Evolutionary conservation across 2,113 vertebrate genomes (phyloP).

Genomic region (Ctenodactylus gundi): DNA sequence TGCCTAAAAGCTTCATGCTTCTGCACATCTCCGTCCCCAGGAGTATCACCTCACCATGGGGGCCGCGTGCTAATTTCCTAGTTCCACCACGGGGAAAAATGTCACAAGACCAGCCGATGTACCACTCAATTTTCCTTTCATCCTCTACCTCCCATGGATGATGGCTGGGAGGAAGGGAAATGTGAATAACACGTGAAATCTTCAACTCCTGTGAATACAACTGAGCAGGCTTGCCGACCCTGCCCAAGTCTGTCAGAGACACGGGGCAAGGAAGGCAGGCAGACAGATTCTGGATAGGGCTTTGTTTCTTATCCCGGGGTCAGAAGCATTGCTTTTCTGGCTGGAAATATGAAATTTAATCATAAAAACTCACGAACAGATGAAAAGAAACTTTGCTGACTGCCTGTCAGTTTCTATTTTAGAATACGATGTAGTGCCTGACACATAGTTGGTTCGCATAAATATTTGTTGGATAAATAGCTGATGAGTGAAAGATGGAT

Average conservation of each 20-base stretch:
- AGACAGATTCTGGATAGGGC: background rate
- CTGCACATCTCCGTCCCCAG: background rate
- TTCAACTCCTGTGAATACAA: conserved; percentile 30
- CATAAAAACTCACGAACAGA: background rate
- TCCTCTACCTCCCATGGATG: background rate
- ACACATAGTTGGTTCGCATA: background rate
- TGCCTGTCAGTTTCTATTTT: background rate
- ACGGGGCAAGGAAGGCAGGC: background rate
- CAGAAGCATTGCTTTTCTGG: background rate
- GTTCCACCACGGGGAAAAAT: background rate
- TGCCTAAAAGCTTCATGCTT: conserved; percentile 53
- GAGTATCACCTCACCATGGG: background rate
- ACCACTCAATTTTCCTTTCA: background rate
- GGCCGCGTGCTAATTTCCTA: background rate
- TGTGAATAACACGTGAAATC: background rate
- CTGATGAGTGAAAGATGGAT: background rate
- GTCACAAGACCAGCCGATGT: background rate
- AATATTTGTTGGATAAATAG: background rate
- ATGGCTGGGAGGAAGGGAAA: background rate
- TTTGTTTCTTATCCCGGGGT: background rate
- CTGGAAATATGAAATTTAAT: background rate
- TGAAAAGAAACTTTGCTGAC: background rate
- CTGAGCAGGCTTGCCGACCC: background rate
- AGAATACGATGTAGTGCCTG: background rate
- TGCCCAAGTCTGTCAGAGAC: background rate